phyloP scores from a whole-genome alignment of 2,797 vertebrate genomes.

The Cebuella pygmaea region DNA sequence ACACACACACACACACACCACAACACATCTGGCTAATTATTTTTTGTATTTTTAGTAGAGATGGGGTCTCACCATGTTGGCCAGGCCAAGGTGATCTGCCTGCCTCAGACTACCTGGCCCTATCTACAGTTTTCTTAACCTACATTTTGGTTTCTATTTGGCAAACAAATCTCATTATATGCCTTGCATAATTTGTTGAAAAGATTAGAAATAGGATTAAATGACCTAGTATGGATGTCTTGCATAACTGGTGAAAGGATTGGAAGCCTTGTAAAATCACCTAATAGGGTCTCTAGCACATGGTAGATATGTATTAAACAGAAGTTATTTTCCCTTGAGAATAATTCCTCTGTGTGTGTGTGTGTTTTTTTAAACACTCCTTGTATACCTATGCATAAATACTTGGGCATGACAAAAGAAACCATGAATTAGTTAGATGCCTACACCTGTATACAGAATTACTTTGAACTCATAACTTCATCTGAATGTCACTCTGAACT shows the following conservation, averaged over 20 bases:
- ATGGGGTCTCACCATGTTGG: neutral
- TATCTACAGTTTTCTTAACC: neutral
- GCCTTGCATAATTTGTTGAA: neutral
- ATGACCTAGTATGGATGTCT: neutral
- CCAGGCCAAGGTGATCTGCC: neutral
- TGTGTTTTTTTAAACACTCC: neutral
- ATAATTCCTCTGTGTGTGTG: constrained; percentile 5
- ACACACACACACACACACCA: no score
- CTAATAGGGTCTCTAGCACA: neutral
- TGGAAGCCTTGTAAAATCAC: constrained; percentile 31
- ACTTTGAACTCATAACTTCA: neutral
- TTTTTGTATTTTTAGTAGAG: neutral
- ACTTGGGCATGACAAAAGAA: neutral
- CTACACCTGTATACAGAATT: neutral
- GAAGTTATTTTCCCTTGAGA: constrained; percentile 16
- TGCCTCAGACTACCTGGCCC: neutral
- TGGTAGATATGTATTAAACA: neutral
- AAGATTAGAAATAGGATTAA: constrained; percentile 35
- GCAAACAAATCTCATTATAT: constrained; percentile 16
- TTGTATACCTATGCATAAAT: constrained; percentile 28
- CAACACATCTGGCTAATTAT: neutral
- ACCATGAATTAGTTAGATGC: neutral
- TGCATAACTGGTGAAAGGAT: neutral
- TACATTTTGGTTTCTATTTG: constrained; percentile 40
- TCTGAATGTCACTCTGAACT: constrained; percentile 3